Base-by-base conservation (phyloP, 2,888 invertebrate species). In the Pristionchus mayeri region DNA sequence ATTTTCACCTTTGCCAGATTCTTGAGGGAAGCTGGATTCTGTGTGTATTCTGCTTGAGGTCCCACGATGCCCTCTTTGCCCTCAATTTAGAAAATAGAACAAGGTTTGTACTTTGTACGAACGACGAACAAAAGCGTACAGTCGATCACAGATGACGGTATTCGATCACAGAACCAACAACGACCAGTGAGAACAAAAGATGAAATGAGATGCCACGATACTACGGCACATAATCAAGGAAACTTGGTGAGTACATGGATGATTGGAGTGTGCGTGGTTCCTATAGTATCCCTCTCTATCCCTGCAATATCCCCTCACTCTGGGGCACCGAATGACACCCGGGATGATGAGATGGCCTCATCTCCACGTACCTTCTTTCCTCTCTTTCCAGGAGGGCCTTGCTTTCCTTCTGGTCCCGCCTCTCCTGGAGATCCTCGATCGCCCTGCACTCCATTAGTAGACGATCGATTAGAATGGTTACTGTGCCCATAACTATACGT, bases 361-460 rank as follows among this genome's bases (percentile, higher is more conserved):
- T 40, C 40, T 71, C 71, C 40, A 71, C 90, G 86, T 86, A 91
- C 91, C 87, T 89, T 84, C 85, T 90, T 84, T 85, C 90, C 90
- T 52, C 90, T 87, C 86, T 91, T 90, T n/a, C 91, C 90, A 27
- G 87, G 85, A 63, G 75, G 83, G 3, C 92, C 92, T 34, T 87
- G 87, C 2, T 89, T 85, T 84, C 92, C 92, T 48, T 86, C 88
- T 3, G 90, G 88, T 84, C 92, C 92, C 13, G 87, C 85, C 21
- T 90, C 87, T 84, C 92, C 92, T 27, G 88, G 87, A 6, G 57
- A 48, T 57, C 92, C 92, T 44, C 89, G 87, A 34, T 90, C 90
- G 54, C 91, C 90, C 90, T 90, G 82, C 67, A 21, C n/a, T n/a
- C 21, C 30, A 48, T 63, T 82, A 52, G 54, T 82, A 44, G 1